Percentiles rank a stretch among this genome's conserved stretches.
phyloP scores from a whole-genome alignment of 2,888 invertebrate species.

The Xestia c-nigrum region DNA sequence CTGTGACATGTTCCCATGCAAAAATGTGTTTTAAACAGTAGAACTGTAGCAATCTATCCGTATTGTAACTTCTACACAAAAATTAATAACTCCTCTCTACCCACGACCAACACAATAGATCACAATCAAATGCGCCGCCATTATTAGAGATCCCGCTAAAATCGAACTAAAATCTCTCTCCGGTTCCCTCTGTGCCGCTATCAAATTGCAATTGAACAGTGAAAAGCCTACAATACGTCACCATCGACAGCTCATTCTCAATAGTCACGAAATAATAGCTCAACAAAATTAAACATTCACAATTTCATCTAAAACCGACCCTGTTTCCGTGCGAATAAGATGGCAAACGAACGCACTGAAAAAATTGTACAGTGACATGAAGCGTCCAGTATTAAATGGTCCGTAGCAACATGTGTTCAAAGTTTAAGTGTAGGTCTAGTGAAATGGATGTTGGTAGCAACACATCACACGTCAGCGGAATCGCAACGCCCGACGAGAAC shows the following conservation, averaged over 20 bases:
- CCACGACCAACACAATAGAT: slow-evolving; percentile 24
- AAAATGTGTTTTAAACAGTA: too few relatives aligned
- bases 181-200: slow-evolving; percentile 69
- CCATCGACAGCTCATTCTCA: slow-evolving; percentile 86
- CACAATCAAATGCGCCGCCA: slow-evolving; percentile 35
- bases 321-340: slow-evolving; percentile 56
- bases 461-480: slow-evolving; percentile 86
- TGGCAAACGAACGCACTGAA: slow-evolving; percentile 53
- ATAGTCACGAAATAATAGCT: slow-evolving; percentile 85
- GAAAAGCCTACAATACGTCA: slow-evolving; percentile 88
- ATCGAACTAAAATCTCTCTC: slow-evolving; percentile 63
- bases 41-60: not conserved
- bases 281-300: slow-evolving; percentile 27
- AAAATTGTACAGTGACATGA: slow-evolving; percentile 68
- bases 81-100: slow-evolving; percentile 32
- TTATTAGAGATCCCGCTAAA: slow-evolving; percentile 50
- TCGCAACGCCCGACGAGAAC: slow-evolving; percentile 82
- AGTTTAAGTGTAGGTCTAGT: slow-evolving; percentile 63
- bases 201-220: slow-evolving; percentile 79
- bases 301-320: slow-evolving; percentile 65
- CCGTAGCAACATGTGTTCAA: slow-evolving; percentile 61
- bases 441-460: slow-evolving; percentile 77
- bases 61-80: not conserved
- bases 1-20: too few relatives aligned
- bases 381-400: slow-evolving; percentile 72